Percentiles rank a stretch among this genome's conserved stretches.
phyloP scores from a whole-genome alignment of 2,888 invertebrate genomes.

The Hoplodrina blanda region DNA sequence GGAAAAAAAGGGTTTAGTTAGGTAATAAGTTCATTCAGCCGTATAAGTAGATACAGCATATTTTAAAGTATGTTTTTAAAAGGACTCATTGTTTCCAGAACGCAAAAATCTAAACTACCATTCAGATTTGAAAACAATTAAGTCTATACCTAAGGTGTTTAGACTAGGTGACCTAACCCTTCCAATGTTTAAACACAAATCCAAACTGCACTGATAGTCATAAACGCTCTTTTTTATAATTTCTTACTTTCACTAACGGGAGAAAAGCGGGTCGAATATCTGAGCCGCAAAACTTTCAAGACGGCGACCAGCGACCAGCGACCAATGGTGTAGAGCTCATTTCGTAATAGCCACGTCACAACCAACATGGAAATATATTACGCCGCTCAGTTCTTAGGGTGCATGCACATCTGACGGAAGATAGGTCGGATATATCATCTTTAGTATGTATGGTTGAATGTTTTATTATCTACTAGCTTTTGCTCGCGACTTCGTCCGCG shows the following conservation, averaged over 20 bases:
- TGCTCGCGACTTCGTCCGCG: no score
- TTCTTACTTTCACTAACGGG: slow-evolving; percentile 81
- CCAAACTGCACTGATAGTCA: slow-evolving; percentile 32
- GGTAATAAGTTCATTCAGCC: not conserved
- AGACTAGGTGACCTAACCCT: not conserved
- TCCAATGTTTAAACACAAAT: not conserved
- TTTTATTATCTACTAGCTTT: no score
- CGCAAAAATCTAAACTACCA: not conserved
- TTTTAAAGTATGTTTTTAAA: not conserved
- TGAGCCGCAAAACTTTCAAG: slow-evolving; percentile 77
- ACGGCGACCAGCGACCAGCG: slow-evolving; percentile 55
- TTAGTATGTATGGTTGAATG: no score
- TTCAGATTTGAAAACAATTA: not conserved
- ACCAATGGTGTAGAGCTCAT: slow-evolving; percentile 73
- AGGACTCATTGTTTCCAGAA: not conserved
- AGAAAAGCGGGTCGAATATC: slow-evolving; percentile 81
- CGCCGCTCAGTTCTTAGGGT: not conserved
- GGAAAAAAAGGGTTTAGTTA: not conserved
- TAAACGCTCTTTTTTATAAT: slow-evolving; percentile 68
- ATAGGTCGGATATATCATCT: no score
- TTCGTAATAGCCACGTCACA: slow-evolving; percentile 73
- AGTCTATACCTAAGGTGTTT: not conserved
- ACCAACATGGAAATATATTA: slow-evolving; percentile 56
- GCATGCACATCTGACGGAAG: no score
- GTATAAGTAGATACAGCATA: not conserved